These are phyloP conservation scores for Sesia bembeciformis DNA, from an alignment of 2,888 invertebrate species.

Conservation along the genomic window DNA sequence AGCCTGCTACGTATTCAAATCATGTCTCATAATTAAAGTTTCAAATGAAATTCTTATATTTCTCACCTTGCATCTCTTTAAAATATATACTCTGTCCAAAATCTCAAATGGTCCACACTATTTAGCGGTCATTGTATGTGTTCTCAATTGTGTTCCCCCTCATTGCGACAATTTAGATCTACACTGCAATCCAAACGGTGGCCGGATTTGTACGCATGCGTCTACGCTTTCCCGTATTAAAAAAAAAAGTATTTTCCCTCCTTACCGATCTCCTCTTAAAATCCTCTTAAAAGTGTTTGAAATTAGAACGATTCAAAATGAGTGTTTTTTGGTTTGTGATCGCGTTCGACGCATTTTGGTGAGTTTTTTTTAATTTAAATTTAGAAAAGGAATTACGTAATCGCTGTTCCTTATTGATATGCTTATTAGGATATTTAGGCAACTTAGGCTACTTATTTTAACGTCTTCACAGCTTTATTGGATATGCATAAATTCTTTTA, in stretches of 20 bases:
- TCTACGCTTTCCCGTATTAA: slow-evolving; percentile 14
- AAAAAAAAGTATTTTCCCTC: too few species aligned
- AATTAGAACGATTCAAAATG: slow-evolving; percentile 22
- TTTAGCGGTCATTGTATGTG: slow-evolving; percentile 30
- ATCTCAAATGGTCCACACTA: slow-evolving; percentile 9
- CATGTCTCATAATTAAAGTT: too few species aligned
- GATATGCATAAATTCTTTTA: too few species aligned
- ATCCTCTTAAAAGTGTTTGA: too few species aligned
- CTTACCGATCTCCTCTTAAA: neutral
- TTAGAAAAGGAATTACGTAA: neutral
- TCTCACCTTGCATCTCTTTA: neutral
- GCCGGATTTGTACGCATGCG: slow-evolving; percentile 28
- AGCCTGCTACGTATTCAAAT: too few species aligned
- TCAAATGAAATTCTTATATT: too few species aligned
- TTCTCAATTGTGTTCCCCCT: slow-evolving; percentile 51
- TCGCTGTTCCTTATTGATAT: neutral
- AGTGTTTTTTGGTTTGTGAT: slow-evolving; percentile 25
- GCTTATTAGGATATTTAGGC: too few species aligned
- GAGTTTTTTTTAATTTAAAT: slow-evolving; percentile 20
- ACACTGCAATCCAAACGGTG: slow-evolving; percentile 37
- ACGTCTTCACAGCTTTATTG: too few species aligned
- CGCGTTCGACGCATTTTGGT: slow-evolving; percentile 46
- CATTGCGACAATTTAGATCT: slow-evolving; percentile 30
- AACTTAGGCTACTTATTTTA: too few species aligned
- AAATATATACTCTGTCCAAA: neutral